Evolutionary conservation across 2,888 invertebrate genomes (phyloP).

Genomic region (Leptothorax acervorum): DNA sequence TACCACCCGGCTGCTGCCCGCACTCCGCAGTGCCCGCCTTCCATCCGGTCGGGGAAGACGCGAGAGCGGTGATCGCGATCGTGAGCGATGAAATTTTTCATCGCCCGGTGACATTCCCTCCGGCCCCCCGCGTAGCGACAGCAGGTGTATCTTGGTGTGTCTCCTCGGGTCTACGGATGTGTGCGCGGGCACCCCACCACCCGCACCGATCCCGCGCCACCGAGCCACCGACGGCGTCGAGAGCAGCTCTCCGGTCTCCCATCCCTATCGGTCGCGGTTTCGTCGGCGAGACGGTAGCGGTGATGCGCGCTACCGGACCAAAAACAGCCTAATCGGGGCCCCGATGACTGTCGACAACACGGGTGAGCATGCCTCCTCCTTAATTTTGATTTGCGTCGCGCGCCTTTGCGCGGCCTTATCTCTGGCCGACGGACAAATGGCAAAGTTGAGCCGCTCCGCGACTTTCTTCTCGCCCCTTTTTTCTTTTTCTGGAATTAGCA

Average conservation of each 20-base stretch:
- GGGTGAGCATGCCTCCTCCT: slow-evolving; percentile 4
- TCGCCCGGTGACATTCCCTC: slow-evolving; percentile 68
- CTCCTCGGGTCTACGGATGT: slow-evolving; percentile 42
- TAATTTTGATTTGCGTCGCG: too few species aligned
- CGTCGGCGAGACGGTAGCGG: slow-evolving; percentile 31
- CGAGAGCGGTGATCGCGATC: slow-evolving; percentile 52
- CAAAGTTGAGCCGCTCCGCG: slow-evolving; percentile 16
- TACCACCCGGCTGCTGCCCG: not conserved
- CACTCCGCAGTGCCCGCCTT: too few species aligned
- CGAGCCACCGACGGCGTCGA: slow-evolving; percentile 11
- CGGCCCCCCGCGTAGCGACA: slow-evolving; percentile 33
- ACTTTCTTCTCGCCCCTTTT: slow-evolving; percentile 29
- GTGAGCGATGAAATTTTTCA: slow-evolving; percentile 58
- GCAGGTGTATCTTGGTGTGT: slow-evolving; percentile 54
- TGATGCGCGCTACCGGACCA: slow-evolving; percentile 11
- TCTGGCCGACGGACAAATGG: slow-evolving; percentile 6
- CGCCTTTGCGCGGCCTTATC: not conserved
- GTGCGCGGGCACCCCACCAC: slow-evolving; percentile 5
- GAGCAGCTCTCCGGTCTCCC: slow-evolving; percentile 29
- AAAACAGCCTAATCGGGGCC: slow-evolving; percentile 23
- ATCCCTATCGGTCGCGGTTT: slow-evolving; percentile 20
- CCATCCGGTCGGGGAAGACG: not conserved
- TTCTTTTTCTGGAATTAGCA: slow-evolving; percentile 36
- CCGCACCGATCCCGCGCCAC: not conserved
- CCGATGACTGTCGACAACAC: slow-evolving; percentile 46